Evolutionary conservation across 1,140 invertebrate genomes (phyloP).

Genomic region (Apis laboriosa): DNA sequence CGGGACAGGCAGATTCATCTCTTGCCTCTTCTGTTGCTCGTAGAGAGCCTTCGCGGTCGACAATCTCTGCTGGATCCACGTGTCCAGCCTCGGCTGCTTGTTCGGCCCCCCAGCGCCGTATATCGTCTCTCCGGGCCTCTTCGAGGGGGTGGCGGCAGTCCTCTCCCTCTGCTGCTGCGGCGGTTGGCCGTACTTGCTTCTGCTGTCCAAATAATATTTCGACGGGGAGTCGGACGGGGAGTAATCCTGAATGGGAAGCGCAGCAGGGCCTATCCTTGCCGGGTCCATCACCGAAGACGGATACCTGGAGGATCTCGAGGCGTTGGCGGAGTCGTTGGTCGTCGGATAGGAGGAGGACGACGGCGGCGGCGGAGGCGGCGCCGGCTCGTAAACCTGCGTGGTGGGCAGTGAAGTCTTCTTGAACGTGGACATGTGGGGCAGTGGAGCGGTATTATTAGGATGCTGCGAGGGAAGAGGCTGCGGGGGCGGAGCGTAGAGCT

Average conservation of each 20-base stretch:
- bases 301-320: conserved; percentile 63
- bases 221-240: conserved; percentile 63
- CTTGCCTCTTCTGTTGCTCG: conserved; percentile 73
- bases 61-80: conserved; percentile 82
- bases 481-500: conserved; percentile 60
- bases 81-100: conserved; percentile 80
- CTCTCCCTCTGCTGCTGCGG: conserved; percentile 45
- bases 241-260: conserved; percentile 66
- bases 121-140: conserved; percentile 72
- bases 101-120: conserved; percentile 68
- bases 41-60: conserved; percentile 63
- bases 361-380: conserved; percentile 43
- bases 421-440: conserved; percentile 78
- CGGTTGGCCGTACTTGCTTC: conserved; percentile 46
- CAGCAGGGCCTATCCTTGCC: conserved; percentile 39
- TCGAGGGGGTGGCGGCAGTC: conserved; percentile 47
- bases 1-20: conserved; percentile 64
- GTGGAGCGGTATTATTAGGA: conserved; percentile 59
- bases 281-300: conserved; percentile 55
- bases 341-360: conserved; percentile 66
- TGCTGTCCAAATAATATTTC: conserved; percentile 71
- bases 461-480: conserved; percentile 54
- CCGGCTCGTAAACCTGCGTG: conserved; percentile 63
- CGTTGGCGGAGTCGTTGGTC: conserved; percentile 52
- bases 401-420: conserved; percentile 76